These are phyloP conservation scores for Pipistrellus kuhlii DNA, from an alignment of 2,797 vertebrate species.

Conservation along the genomic window DNA sequence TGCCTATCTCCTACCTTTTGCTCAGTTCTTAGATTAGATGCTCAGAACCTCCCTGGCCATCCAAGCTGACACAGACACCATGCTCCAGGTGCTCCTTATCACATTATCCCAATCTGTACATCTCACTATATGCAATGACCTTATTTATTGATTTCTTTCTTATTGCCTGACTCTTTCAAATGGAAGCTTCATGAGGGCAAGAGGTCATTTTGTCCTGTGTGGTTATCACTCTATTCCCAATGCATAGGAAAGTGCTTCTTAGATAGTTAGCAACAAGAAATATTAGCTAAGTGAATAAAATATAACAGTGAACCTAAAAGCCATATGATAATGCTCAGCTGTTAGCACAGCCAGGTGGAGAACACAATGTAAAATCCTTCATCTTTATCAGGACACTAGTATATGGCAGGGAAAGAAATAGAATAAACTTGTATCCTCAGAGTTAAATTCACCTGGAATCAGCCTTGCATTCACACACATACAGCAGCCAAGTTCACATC, in stretches of 20 bases:
- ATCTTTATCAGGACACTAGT: background rate
- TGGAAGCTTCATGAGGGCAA: background rate
- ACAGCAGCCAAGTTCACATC: background rate
- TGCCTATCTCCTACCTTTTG: background rate
- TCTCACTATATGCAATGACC: background rate
- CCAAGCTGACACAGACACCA: background rate
- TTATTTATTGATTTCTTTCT: background rate
- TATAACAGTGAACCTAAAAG: background rate
- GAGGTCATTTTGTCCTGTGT: background rate
- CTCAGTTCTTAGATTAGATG: background rate
- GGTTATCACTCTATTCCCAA: background rate
- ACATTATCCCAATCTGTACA: background rate
- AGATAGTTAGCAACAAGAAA: background rate
- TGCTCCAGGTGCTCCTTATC: background rate
- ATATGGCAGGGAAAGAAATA: background rate
- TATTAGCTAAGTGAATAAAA: background rate
- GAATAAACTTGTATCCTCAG: background rate
- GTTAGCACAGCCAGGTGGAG: background rate
- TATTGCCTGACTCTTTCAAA: background rate
- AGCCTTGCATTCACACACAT: background rate
- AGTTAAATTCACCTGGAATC: background rate
- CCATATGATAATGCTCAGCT: background rate
- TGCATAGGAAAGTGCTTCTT: background rate
- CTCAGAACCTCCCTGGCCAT: background rate
- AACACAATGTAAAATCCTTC: background rate